Evolutionary conservation across 2,797 vertebrate species (phyloP).

Genomic region (Poecilia gillii): DNA sequence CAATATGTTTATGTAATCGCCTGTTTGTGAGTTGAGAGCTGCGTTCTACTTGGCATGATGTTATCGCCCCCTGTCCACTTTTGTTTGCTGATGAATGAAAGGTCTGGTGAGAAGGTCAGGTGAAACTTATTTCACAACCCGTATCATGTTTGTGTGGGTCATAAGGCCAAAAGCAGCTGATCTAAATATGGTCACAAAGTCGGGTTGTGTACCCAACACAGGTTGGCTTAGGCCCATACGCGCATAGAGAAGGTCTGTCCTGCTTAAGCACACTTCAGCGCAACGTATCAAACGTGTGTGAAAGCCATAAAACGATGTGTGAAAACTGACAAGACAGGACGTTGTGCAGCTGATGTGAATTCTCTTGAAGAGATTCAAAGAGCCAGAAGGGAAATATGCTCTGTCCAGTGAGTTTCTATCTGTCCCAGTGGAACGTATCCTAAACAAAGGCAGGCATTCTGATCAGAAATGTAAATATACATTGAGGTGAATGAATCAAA

Average conservation of each 20-base stretch:
- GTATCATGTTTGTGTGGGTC: not conserved
- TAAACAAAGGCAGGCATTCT: not conserved
- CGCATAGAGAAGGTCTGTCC: not conserved
- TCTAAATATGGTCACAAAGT: not conserved
- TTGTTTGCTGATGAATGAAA: not conserved
- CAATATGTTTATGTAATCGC: not conserved
- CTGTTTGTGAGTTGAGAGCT: not conserved
- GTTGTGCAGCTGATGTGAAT: not conserved
- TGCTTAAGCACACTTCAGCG: not conserved
- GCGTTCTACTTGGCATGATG: not conserved
- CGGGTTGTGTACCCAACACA: conserved; percentile 2
- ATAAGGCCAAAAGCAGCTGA: not conserved
- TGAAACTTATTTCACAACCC: not conserved
- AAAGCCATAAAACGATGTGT: not conserved
- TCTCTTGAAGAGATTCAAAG: not conserved
- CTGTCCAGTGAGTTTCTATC: not conserved
- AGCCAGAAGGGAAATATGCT: not conserved
- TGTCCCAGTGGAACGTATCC: not conserved
- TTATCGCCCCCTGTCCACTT: not conserved
- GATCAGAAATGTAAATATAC: not conserved
- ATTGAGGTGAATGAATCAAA: not conserved
- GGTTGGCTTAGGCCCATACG: no score
- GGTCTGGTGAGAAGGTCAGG: not conserved
- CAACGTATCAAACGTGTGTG: not conserved
- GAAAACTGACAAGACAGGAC: not conserved